Base-by-base conservation (phyloP, 2,113 vertebrate genomes). In the Tetrax tetrax region DNA sequence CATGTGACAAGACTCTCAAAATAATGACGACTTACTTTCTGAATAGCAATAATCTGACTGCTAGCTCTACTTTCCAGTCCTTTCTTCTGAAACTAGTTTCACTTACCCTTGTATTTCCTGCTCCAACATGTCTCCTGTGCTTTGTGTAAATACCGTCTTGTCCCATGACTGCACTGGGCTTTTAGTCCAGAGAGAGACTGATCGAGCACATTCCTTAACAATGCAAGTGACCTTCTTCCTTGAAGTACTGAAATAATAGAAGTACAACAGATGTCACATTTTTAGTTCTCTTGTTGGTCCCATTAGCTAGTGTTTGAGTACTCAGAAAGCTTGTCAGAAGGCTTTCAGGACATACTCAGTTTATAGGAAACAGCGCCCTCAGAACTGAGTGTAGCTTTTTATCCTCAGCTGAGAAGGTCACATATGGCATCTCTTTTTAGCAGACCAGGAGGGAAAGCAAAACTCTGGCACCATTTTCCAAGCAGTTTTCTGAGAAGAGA, bases 141-240 rank as follows among this genome's bases (percentile, higher is more conserved):
- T 88, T 60, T 81, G 27, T 79, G 48, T 31, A 71, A 84, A 75
- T 27, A 48, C 8, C 9, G 4, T 27, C 59, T 76, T 47, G 47
- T 79, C 80, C 63, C 43, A 22, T 33, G 82, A 78, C 57, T 68
- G 60, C 54, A 13, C 38, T 11, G 35, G 15, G 19, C 35, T 71
- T 83, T 74, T 22, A 27, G 47, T 87, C 61, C 35, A 53, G 56
- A 64, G 53, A 27, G 29, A 51, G 23, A 27, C 29, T n/a, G 15
- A 69, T 5, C 0, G 0, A 72, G 66, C 14, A 48, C 6, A 15
- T 47, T 23, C 43, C 63, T 61, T 80, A 51, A 29, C 1, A 3
- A 54, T 19, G 4, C 20, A 64, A 41, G 43, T 16, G 28, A 47
- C 33, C 45, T 77, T 85, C 76, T 83, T 64, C 54, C 60, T 48